phyloP scores from a whole-genome alignment of 1,140 invertebrate genomes.

The Anastrepha ludens region DNA sequence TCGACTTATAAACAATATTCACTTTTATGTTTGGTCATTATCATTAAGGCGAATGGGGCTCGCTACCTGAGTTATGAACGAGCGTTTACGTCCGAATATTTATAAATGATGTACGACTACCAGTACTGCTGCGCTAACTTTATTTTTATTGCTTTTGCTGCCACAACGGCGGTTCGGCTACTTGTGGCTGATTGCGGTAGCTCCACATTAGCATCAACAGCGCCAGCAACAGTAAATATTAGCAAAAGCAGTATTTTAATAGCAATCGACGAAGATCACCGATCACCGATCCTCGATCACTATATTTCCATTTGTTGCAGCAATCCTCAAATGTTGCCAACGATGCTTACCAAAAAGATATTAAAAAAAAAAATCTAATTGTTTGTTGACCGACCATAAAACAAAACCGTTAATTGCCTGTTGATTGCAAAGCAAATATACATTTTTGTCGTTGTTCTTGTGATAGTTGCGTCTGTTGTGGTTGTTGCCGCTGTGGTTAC shows the following conservation, averaged over 20 bases:
- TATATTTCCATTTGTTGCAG: background rate
- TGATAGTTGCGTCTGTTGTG: background rate
- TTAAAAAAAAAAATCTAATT: background rate
- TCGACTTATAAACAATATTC: too few relatives aligned
- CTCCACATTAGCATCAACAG: background rate
- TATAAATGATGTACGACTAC: too few relatives aligned
- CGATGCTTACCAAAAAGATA: background rate
- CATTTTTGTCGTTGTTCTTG: background rate
- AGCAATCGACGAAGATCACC: background rate
- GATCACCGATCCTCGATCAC: background rate
- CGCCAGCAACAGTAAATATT: background rate
- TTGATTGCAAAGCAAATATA: background rate
- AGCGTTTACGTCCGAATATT: too few relatives aligned
- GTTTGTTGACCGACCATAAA: constrained; percentile 36
- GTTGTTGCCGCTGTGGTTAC: background rate
- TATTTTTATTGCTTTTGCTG: background rate
- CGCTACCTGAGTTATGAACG: background rate
- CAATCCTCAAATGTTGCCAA: background rate
- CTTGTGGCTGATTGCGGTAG: background rate
- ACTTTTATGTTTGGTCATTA: background rate
- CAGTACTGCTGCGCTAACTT: too few relatives aligned
- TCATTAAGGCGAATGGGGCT: background rate
- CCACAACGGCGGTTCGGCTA: background rate
- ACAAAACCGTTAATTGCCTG: constrained; percentile 32
- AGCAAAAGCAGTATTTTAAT: background rate